These are phyloP conservation scores for Ahaetulla prasina DNA, from an alignment of 2,113 vertebrate genomes.

Conservation along the genomic window DNA sequence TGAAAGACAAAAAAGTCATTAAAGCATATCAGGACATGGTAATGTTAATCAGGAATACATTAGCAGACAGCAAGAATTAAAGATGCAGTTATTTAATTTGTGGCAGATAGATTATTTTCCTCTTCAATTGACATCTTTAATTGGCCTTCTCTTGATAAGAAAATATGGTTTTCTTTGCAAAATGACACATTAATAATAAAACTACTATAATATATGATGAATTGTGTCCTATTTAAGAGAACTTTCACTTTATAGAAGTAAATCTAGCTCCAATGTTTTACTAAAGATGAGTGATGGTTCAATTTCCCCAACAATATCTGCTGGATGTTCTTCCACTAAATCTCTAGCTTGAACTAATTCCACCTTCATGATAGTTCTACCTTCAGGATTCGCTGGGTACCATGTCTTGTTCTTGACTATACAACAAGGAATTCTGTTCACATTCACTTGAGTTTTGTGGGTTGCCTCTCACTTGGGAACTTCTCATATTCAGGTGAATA, in stretches of 20 bases:
- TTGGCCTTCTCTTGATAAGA: constrained; percentile 25
- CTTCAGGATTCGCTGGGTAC: not conserved
- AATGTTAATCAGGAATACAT: constrained; percentile 58
- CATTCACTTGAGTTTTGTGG: not conserved
- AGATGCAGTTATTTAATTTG: constrained; percentile 31
- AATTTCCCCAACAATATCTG: not conserved
- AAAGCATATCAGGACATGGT: constrained; percentile 49
- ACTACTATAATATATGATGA: constrained; percentile 44
- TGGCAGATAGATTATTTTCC: constrained; percentile 48
- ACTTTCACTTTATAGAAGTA: constrained; percentile 30
- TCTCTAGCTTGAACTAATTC: not conserved
- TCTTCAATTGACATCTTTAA: constrained; percentile 39
- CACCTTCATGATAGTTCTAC: not conserved
- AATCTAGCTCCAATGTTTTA: constrained; percentile 15
- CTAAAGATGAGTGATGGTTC: constrained; percentile 2
- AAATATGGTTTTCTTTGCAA: constrained; percentile 39
- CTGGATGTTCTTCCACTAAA: not conserved
- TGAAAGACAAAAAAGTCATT: constrained; percentile 27
- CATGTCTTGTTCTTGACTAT: not conserved
- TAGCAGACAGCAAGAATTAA: constrained; percentile 38
- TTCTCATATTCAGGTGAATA: not conserved
- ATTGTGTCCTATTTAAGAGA: constrained; percentile 32
- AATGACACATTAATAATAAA: constrained; percentile 3
- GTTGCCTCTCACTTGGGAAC: not conserved
- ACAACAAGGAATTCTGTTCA: not conserved